Percentiles rank a stretch among this genome's conserved stretches.
Evolutionary conservation across 2,888 invertebrate species (phyloP).

Genomic region (Oscheius sp.): DNA sequence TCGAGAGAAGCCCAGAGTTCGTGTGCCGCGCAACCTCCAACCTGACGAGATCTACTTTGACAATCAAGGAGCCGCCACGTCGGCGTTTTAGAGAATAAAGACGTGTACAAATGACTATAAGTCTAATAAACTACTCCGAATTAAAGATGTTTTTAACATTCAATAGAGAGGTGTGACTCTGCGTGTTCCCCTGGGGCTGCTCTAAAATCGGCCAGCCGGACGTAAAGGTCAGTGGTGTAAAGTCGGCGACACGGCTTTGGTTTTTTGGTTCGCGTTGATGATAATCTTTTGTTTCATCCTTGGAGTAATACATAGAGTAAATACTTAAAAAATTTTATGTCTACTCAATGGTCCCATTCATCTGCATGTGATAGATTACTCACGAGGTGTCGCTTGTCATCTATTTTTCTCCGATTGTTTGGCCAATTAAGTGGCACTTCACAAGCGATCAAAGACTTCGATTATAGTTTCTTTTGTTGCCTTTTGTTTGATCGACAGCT

Average conservation of each 20-base stretch:
- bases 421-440: constrained; percentile 9
- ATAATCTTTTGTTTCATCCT: not conserved
- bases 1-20: constrained; percentile 51
- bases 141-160: not conserved
- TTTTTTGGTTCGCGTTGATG: constrained; percentile 10
- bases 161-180: not conserved
- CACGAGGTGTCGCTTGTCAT: too few relatives aligned
- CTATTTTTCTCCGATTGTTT: constrained; percentile 7
- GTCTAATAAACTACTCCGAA: constrained; percentile 4
- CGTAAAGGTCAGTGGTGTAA: constrained; percentile 26
- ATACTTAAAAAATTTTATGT: too few relatives aligned
- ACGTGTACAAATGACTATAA: too few relatives aligned
- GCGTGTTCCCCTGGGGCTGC: constrained; percentile 3
- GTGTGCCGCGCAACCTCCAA: constrained; percentile 62
- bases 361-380: too few relatives aligned
- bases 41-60: constrained; percentile 68
- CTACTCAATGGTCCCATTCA: too few relatives aligned
- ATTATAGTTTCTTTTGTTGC: not conserved
- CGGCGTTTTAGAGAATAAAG: constrained; percentile 41
- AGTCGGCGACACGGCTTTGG: constrained; percentile 14
- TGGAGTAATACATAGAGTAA: too few relatives aligned
- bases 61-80: constrained; percentile 64
- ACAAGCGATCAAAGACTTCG: constrained; percentile 11
- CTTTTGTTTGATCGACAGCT: constrained; percentile 4
- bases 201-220: not conserved